Base-by-base conservation (phyloP, 2,888 invertebrate genomes). In the Drymonia ruficornis region DNA sequence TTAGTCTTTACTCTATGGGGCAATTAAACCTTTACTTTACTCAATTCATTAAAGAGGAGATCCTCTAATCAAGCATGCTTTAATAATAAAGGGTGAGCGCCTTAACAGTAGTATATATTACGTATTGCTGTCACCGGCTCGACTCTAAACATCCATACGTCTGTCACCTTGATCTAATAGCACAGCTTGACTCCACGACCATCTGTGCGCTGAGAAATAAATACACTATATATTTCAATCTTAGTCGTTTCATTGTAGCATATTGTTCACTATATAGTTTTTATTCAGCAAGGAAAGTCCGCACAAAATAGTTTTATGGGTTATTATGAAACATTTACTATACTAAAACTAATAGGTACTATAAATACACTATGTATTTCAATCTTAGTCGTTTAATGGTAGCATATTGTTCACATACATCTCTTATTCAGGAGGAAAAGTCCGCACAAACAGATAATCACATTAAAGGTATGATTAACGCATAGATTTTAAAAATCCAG, bases 351-450 rank as follows among this genome's bases (percentile, higher is more conserved):
- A n/a, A n/a, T n/a, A n/a, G n/a, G n/a, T n/a, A n/a, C n/a, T n/a
- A 59, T 60, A 61, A 56, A 69, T 62, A 53, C 49, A 52, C 38
- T 34, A 50, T 71, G 65, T 71, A 70, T 57, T 70, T 63, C 43
- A 53, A 64, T 55, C 55, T 55, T 36, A 55, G 50, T 12, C 29
- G 55, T 13, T 54, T 55, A 54, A 47, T 57, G 51, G 44, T 34
- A 34, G 23, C 19, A n/a, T 15, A 6, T 7, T 13, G 7, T 2
- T 36, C n/a, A 36, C 36, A n/a, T n/a, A 36, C 36, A 11, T 1
- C 15, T 49, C 7, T 34, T 12, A 47, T 29, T 49, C 13, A 1
- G 8, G 19, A 51, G 8, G 11, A 2, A 6, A 19, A 34, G 13
- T 6, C 3, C n/a, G 8, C 8, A 36, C n/a, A 31, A 9, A 31